Percentiles rank a stretch among this genome's conserved stretches.
Evolutionary conservation across 2,113 vertebrate species (phyloP).

Genomic region (Haliaeetus leucogaster): DNA sequence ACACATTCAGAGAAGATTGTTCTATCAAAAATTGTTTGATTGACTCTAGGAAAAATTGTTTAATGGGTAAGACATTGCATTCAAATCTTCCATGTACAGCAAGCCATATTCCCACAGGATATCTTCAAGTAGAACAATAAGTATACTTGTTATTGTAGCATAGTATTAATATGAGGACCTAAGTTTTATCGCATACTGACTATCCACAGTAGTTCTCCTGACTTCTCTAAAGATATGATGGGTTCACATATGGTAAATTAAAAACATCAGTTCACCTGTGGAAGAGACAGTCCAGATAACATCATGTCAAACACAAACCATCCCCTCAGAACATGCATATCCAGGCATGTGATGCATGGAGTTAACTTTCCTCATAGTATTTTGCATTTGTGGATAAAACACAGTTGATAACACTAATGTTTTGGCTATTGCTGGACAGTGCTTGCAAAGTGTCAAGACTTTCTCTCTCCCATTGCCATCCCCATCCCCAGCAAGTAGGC

Average conservation of each 20-base stretch:
- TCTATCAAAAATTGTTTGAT: not conserved
- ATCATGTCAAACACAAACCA: not conserved
- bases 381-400: not conserved
- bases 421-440: not conserved
- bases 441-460: not conserved
- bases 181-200: not conserved
- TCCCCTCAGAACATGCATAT: not conserved
- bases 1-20: not conserved
- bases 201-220: not conserved
- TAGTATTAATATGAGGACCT: not conserved
- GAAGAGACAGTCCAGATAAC: not conserved
- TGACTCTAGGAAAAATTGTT: not conserved
- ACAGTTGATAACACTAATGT: fast-evolving
- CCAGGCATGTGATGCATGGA: not conserved
- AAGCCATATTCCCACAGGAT: not conserved
- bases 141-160: not conserved
- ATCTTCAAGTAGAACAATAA: not conserved
- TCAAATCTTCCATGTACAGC: not conserved
- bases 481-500: not conserved
- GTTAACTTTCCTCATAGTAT: not conserved
- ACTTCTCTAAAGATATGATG: not conserved
- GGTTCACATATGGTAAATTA: not conserved
- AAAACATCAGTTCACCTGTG: not conserved
- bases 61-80: not conserved
- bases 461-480: not conserved